phyloP scores from a whole-genome alignment of 2,113 vertebrate genomes.

The Triplophysa tibetana region DNA sequence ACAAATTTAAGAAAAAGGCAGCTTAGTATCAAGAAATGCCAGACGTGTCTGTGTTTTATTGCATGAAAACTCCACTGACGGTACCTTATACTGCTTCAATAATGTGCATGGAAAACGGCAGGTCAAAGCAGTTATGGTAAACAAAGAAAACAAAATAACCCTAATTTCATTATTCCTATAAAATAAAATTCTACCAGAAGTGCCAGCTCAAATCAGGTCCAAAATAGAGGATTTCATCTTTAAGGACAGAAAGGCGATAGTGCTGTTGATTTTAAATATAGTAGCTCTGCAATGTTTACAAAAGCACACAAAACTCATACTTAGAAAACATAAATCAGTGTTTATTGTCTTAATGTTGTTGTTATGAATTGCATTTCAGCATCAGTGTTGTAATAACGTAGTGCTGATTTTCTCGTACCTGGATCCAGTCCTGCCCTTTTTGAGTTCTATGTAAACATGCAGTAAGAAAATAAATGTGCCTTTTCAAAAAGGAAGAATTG shows the following conservation, averaged over 20 bases:
- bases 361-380: neutral
- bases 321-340: neutral
- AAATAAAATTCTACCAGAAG: neutral
- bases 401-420: neutral
- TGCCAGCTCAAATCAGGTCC: neutral
- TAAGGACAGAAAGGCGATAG: neutral
- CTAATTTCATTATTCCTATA: neutral
- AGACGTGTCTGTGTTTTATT: neutral
- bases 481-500: neutral
- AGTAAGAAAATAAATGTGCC: neutral
- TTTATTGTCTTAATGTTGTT: neutral
- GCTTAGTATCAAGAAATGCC: neutral
- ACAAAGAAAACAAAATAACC: neutral
- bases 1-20: conserved; percentile 17
- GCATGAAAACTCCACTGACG: neutral
- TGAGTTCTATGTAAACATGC: neutral
- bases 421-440: neutral
- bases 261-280: neutral
- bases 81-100: neutral
- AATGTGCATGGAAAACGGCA: neutral
- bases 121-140: neutral
- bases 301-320: neutral
- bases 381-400: neutral
- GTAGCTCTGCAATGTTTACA: neutral
- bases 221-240: no score